Evolutionary conservation across 2,113 vertebrate species (phyloP), one percentile per base, ranked within the genome.

Genomic region (Bungarus multicinctus): DNA sequence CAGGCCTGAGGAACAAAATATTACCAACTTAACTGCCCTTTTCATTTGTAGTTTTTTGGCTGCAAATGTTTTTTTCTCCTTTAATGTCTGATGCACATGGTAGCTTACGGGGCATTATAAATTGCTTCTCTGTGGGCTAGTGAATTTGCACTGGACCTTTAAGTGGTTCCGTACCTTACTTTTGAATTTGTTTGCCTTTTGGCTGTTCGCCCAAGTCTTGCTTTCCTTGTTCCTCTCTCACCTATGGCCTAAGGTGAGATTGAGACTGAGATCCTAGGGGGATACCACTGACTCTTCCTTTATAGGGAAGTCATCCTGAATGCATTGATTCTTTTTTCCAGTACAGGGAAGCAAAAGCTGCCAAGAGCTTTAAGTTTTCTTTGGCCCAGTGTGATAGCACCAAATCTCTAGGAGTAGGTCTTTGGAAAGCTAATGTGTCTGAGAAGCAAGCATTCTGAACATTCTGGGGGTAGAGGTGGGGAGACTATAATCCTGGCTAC

Each of bases 391-490:
- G 94, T 89, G 91, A 93, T 92, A 96, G 91, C 90, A 93, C 96
- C 95, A 94, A 93, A 95, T 92, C 87, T 89, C 91, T 52, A 93
- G 94, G 93, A 96, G 93, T 54, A n/a, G 89, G 95, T 96, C 93
- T 90, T 97, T 96, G 96, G 95, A 97, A 97, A 97, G 95, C 97
- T 89, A 95, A 86, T 90, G 85, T 95, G 93, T 1, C 88, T 39
- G 57, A 54, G 8, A 95, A 96, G 94, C 94, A 94, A 96, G 94
- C 94, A 94, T 91, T 96, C 93, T 93, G 6, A 90, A 0, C 91
- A 81, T 93, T 95, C 93, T 95, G 30, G 74, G 43, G 74, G 8
- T 43, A 2, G 47, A 94, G 91, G 85, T 94, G 39, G 34, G 90
- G 27, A 2, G 34, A 4, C 23, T 2, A 5, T 93, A 94, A 58